Conservation (phyloP, 2,113 vertebrate genomes). For the Macrotis lagotis region DNA sequence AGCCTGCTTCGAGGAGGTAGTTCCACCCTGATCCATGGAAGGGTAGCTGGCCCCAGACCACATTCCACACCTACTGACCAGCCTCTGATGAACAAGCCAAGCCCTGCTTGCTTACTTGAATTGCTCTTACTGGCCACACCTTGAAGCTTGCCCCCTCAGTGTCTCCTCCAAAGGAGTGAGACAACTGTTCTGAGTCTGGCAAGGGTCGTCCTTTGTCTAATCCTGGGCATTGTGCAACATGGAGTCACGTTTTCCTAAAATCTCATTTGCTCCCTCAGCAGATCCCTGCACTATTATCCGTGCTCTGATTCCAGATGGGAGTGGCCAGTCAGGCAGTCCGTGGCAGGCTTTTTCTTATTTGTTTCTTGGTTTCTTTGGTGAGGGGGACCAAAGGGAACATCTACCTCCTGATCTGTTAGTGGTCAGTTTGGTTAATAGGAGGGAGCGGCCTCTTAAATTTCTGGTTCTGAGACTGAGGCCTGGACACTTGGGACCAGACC, state of each 20-base stretch:
- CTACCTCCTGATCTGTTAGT: not conserved
- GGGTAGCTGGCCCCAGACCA: not conserved
- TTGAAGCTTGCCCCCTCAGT: not conserved
- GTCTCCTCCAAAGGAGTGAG: not conserved
- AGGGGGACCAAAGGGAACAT: slow-evolving; percentile 41
- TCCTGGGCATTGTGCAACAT: not conserved
- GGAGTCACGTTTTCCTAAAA: slow-evolving; percentile 13
- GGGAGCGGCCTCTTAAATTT: not conserved
- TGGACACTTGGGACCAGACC: not conserved
- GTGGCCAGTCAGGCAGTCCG: not conserved
- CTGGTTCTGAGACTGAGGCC: not conserved
- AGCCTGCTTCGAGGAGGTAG: not conserved
- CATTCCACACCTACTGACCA: not conserved
- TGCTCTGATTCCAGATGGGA: slow-evolving; percentile 15
- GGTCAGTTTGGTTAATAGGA: not conserved
- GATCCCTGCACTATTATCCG: not conserved
- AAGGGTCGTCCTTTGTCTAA: not conserved
- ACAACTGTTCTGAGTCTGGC: not conserved
- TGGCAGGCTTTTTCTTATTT: slow-evolving; percentile 26
- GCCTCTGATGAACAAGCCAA: not conserved
- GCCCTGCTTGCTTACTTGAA: not conserved
- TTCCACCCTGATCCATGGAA: not conserved
- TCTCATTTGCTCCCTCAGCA: slow-evolving; percentile 14
- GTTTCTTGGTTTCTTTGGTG: slow-evolving; percentile 23
- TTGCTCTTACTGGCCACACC: not conserved